A percentile compares a stretch with the other conserved stretches of the same genome.
Conservation (phyloP, 2,113 vertebrate genomes). For the Macquaria ambigua region DNA sequence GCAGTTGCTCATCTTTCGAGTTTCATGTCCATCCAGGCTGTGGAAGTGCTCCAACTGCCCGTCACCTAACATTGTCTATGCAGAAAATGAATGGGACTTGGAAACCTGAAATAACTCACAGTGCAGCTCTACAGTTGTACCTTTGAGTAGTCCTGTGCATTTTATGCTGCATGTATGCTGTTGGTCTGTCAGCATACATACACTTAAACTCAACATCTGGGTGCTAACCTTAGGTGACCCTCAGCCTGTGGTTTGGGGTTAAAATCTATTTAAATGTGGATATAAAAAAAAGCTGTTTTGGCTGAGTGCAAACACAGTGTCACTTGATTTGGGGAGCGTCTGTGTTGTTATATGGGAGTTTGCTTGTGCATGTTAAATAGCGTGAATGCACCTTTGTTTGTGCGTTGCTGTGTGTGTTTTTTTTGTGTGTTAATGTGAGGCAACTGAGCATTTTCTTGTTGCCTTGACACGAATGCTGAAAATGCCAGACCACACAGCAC, state of each 20-base stretch:
- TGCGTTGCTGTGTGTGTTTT: neutral
- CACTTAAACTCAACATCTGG: conserved; percentile 70
- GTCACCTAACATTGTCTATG: neutral
- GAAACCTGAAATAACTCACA: neutral
- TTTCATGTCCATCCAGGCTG: neutral
- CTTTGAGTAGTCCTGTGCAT: conserved; percentile 6
- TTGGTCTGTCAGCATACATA: conserved; percentile 47
- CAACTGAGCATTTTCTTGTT: conserved; percentile 26
- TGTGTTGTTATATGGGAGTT: conserved; percentile 5
- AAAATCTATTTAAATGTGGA: conserved; percentile 57
- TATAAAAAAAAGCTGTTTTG: conserved; percentile 59
- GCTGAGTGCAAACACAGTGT: conserved; percentile 14
- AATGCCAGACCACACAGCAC: conserved; percentile 74
- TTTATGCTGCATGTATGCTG: neutral
- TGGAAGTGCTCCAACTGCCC: neutral
- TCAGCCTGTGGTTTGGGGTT: conserved; percentile 57
- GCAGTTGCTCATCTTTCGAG: too few relatives aligned
- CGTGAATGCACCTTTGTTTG: conserved; percentile 8
- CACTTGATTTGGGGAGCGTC: conserved; percentile 23
- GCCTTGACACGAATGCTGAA: conserved; percentile 61
- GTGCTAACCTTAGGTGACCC: conserved; percentile 68
- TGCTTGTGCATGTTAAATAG: neutral
- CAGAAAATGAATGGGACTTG: neutral
- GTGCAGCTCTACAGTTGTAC: neutral
- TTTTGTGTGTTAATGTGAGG: neutral